phyloP scores from a whole-genome alignment of 1,140 invertebrate species.

The Drosophila nikananu region DNA sequence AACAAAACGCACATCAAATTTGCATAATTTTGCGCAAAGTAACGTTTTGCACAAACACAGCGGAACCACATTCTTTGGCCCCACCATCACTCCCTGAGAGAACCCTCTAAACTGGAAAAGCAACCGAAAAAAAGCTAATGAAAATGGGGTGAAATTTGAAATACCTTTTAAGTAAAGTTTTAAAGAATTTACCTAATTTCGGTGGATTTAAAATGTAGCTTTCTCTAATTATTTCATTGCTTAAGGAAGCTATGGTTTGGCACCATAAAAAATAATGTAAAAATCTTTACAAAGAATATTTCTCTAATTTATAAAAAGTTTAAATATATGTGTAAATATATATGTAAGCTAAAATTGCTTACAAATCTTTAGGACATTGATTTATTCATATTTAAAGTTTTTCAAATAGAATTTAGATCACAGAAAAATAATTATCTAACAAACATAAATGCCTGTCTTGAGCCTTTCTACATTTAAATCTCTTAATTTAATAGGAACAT shows the following conservation, averaged over 20 bases:
- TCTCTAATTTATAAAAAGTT: too few species aligned
- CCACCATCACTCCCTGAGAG: background rate
- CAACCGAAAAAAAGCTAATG: background rate
- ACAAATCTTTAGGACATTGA: too few species aligned
- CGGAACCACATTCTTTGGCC: conserved; percentile 34
- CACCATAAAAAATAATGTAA: too few species aligned
- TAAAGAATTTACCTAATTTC: background rate
- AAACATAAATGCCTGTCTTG: too few species aligned
- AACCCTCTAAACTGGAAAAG: background rate
- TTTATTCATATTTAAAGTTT: too few species aligned
- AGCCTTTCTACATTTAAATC: background rate
- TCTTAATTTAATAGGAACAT: background rate
- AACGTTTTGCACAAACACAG: conserved; percentile 74
- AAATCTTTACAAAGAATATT: too few species aligned
- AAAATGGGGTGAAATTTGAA: background rate
- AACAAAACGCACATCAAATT: conserved; percentile 83
- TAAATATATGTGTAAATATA: too few species aligned
- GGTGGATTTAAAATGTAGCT: background rate
- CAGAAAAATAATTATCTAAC: too few species aligned
- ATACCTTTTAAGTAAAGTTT: background rate
- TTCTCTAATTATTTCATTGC: too few species aligned
- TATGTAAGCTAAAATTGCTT: too few species aligned
- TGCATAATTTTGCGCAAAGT: conserved; percentile 81
- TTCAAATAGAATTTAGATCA: too few species aligned
- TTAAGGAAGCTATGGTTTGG: too few species aligned